Conservation (phyloP, 2,888 invertebrate genomes). For the Cosmopolites sordidus region DNA sequence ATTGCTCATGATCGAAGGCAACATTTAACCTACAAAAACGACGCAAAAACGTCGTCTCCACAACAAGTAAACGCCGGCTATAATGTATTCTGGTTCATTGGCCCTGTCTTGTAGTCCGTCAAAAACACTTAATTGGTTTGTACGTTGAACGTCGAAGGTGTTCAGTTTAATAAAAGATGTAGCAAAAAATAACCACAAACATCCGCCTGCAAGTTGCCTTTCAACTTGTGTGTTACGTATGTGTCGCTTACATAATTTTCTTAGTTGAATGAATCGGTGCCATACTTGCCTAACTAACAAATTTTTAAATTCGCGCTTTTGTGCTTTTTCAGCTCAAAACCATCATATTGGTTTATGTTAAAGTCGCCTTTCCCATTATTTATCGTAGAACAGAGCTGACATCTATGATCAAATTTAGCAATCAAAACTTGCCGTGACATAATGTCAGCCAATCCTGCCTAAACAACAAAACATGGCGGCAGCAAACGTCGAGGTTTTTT, state of each 20-base stretch:
- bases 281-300: too few relatives aligned
- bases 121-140: constrained; percentile 19
- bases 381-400: too few relatives aligned
- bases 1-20: constrained; percentile 7
- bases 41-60: constrained; percentile 10
- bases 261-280: too few relatives aligned
- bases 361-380: too few relatives aligned
- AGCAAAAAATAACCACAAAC: constrained; percentile 4
- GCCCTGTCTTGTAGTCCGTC: constrained; percentile 11
- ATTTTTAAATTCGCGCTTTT: too few relatives aligned
- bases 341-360: too few relatives aligned
- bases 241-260: neutral
- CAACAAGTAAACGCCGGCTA: constrained; percentile 17
- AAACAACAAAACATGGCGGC: too few relatives aligned
- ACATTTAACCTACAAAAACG: constrained; percentile 10
- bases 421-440: too few relatives aligned
- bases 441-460: too few relatives aligned
- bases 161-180: neutral
- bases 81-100: constrained; percentile 7
- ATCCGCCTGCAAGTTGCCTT: neutral
- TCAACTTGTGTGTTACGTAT: neutral
- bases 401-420: too few relatives aligned
- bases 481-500: too few relatives aligned
- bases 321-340: too few relatives aligned
- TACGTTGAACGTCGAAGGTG: constrained; percentile 6